A percentile compares a stretch with the other conserved stretches of the same genome.
Conservation (phyloP, 1,140 invertebrate genomes). For the Drosophila trapezifrons region DNA sequence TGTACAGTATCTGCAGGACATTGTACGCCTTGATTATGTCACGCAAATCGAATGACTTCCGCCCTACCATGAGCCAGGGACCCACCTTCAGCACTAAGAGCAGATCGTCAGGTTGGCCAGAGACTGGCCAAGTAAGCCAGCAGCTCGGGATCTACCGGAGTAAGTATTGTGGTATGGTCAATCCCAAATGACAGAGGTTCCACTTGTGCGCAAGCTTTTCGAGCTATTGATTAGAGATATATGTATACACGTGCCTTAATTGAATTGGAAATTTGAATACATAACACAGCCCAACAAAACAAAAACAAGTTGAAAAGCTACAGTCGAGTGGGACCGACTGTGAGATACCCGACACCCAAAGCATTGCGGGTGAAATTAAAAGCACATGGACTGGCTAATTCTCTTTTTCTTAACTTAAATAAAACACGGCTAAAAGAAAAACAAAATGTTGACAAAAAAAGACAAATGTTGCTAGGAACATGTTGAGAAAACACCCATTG, state of each 20-base stretch:
- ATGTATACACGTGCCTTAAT: too few relatives aligned
- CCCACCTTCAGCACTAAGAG: slow-evolving; percentile 87
- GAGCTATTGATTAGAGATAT: neutral
- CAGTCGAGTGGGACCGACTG: too few relatives aligned
- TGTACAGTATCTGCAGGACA: slow-evolving; percentile 86
- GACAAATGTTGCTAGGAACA: too few relatives aligned
- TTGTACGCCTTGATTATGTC: slow-evolving; percentile 92
- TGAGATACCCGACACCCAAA: too few relatives aligned
- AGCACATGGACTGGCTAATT: too few relatives aligned
- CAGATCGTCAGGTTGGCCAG: slow-evolving; percentile 88
- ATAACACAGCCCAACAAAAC: too few relatives aligned
- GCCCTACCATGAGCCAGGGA: slow-evolving; percentile 91
- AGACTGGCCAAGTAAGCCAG: slow-evolving; percentile 89
- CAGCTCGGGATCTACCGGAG: slow-evolving; percentile 18
- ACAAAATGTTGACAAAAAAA: too few relatives aligned
- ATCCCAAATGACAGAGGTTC: neutral
- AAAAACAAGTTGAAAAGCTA: too few relatives aligned
- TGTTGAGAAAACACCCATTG: too few relatives aligned
- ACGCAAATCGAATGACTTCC: slow-evolving; percentile 91
- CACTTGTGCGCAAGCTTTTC: neutral
- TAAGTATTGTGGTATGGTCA: neutral
- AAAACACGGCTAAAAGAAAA: too few relatives aligned
- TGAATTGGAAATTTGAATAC: neutral
- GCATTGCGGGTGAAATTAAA: too few relatives aligned
- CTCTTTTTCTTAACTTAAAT: too few relatives aligned